Percentiles rank a stretch among this genome's conserved stretches.
phyloP scores from a whole-genome alignment of 2,888 invertebrate species.

The Smittia sp. region DNA sequence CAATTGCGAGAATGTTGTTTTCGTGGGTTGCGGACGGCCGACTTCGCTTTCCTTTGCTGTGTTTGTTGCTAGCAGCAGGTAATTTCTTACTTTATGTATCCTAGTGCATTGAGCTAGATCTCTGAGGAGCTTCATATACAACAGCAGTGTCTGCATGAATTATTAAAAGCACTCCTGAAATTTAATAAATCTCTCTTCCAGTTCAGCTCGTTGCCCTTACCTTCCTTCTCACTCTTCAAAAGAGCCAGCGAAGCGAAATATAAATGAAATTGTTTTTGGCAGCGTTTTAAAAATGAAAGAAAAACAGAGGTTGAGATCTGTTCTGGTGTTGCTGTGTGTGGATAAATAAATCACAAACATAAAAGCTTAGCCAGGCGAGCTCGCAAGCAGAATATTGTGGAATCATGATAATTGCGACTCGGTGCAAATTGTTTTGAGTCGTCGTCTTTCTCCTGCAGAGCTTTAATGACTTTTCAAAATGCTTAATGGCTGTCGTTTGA shows the following conservation, averaged over 20 bases:
- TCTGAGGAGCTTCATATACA: neutral
- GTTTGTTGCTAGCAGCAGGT: slow-evolving; percentile 37
- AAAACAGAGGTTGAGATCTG: neutral
- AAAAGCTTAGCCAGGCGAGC: neutral
- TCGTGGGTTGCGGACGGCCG: slow-evolving; percentile 9
- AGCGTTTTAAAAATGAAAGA: slow-evolving; percentile 1
- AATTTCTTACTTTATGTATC: slow-evolving; percentile 23
- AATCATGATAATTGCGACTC: slow-evolving; percentile 34
- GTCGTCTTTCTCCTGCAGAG: neutral
- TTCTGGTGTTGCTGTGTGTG: neutral
- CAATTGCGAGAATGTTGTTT: slow-evolving; percentile 29
- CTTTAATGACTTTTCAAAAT: slow-evolving; percentile 2
- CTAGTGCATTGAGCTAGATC: neutral
- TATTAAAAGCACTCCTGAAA: slow-evolving; percentile 34
- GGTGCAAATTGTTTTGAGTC: slow-evolving; percentile 5
- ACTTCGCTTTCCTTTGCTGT: slow-evolving; percentile 28
- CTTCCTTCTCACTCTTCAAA: neutral
- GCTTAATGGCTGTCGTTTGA: neutral
- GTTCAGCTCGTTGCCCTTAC: neutral
- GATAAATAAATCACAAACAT: neutral
- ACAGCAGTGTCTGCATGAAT: slow-evolving; percentile 19
- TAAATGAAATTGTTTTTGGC: slow-evolving; percentile 35
- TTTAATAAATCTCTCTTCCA: slow-evolving; percentile 30
- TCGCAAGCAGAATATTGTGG: slow-evolving; percentile 12
- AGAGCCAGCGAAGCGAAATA: slow-evolving; percentile 2